Evolutionary conservation across 2,113 vertebrate species (phyloP).

Genomic region (Dendropsophus ebraccatus): DNA sequence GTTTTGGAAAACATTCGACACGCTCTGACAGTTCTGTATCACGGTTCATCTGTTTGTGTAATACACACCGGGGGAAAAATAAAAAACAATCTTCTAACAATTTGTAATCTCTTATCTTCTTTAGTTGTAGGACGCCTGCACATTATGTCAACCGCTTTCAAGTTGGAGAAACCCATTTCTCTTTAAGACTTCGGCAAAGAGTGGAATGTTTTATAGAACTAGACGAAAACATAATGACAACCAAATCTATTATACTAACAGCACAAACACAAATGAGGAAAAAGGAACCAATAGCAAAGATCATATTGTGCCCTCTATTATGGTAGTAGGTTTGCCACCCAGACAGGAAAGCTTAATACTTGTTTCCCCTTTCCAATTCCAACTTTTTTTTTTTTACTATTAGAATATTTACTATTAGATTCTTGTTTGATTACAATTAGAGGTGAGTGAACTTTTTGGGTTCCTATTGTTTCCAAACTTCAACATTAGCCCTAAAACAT

Average conservation of each 20-base stretch:
- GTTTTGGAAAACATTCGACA: conserved; percentile 23
- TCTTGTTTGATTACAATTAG: background rate
- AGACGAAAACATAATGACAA: background rate
- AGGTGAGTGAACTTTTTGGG: too few species aligned
- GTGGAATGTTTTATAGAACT: background rate
- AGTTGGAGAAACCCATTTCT: background rate
- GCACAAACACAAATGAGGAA: background rate
- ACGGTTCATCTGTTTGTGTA: conserved; percentile 27
- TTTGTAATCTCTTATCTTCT: conserved; percentile 31
- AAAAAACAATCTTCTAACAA: background rate
- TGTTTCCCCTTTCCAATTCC: background rate
- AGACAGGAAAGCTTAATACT: background rate
- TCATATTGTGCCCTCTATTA: too few species aligned
- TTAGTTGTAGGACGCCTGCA: background rate
- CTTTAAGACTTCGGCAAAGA: background rate
- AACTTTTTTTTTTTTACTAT: background rate
- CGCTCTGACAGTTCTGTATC: conserved; percentile 18
- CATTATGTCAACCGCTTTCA: background rate
- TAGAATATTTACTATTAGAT: too few species aligned
- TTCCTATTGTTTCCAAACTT: too few species aligned
- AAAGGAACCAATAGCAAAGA: too few species aligned
- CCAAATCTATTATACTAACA: background rate
- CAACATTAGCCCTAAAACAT: too few species aligned
- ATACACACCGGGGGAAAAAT: background rate
- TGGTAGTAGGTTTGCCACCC: background rate